These are phyloP conservation scores for Myotis vivesi DNA, from an alignment of 2,797 vertebrate species.

Conservation along the genomic window DNA sequence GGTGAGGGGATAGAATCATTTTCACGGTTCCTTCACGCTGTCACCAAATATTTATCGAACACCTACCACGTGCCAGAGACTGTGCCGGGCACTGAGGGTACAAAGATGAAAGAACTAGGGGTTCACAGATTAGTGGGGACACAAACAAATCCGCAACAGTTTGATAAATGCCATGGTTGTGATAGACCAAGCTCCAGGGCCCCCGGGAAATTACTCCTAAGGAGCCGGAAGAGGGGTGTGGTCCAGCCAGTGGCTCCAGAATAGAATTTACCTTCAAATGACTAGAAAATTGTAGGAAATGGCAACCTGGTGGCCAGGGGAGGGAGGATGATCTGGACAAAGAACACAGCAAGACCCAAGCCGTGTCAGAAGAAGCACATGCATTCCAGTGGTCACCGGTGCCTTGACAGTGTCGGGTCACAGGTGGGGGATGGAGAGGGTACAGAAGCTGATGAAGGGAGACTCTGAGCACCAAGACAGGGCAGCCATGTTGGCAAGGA, in stretches of 20 bases:
- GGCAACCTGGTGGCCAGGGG: not conserved
- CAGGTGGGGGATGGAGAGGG: not conserved
- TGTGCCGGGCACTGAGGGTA: not conserved
- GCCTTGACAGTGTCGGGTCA: not conserved
- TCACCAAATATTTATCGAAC: conserved; percentile 27
- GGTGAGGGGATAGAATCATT: not conserved
- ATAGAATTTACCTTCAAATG: not conserved
- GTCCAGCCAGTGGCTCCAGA: not conserved
- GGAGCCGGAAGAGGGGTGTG: not conserved
- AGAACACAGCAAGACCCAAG: not conserved
- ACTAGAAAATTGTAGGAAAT: not conserved
- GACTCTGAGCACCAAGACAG: fast-evolving
- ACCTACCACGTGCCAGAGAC: not conserved
- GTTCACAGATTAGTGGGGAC: not conserved
- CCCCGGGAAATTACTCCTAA: not conserved
- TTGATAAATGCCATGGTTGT: not conserved
- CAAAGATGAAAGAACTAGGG: not conserved
- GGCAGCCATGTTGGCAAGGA: not conserved
- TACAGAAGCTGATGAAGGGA: not conserved
- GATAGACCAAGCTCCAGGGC: fast-evolving
- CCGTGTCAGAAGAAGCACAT: not conserved
- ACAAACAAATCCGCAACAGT: not conserved
- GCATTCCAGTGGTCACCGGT: not conserved
- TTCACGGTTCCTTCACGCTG: not conserved
- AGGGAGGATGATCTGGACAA: not conserved